Evolutionary conservation across 2,888 invertebrate species (phyloP).

Genomic region (Agrilus cyanescens): DNA sequence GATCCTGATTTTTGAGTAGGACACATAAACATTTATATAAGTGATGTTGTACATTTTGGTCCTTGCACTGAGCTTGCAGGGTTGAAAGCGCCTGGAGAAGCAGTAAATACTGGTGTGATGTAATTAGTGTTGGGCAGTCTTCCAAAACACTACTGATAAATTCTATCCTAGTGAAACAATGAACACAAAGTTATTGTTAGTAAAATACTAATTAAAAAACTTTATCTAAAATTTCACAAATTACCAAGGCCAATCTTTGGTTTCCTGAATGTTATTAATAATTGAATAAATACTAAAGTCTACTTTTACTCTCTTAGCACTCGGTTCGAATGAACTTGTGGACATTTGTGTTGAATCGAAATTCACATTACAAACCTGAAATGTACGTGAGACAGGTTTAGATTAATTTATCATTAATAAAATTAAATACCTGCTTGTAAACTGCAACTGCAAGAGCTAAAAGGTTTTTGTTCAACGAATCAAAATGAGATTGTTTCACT

Average conservation of each 20-base stretch:
- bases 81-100: constrained; percentile 34
- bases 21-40: constrained; percentile 29
- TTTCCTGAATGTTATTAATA: constrained; percentile 25
- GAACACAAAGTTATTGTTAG: background rate
- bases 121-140: constrained; percentile 33
- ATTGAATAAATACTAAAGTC: constrained; percentile 22
- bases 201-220: background rate
- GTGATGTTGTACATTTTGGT: constrained; percentile 27
- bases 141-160: constrained; percentile 30
- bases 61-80: constrained; percentile 26
- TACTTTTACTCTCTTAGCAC: constrained; percentile 25
- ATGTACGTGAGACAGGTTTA: background rate
- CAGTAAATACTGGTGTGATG: constrained; percentile 26
- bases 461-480: constrained; percentile 20
- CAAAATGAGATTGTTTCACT: constrained; percentile 7
- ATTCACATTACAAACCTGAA: constrained; percentile 4
- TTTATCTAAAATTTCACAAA: constrained; percentile 5
- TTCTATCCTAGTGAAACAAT: constrained; percentile 25
- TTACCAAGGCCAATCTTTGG: constrained; percentile 33
- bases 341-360: constrained; percentile 1
- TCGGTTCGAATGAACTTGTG: constrained; percentile 4
- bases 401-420: background rate
- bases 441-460: constrained; percentile 29
- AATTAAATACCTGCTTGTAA: constrained; percentile 29
- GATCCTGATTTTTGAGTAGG: constrained; percentile 26